phyloP scores from a whole-genome alignment of 2,113 vertebrate genomes.

The Petrocephalus microphthalmus region DNA sequence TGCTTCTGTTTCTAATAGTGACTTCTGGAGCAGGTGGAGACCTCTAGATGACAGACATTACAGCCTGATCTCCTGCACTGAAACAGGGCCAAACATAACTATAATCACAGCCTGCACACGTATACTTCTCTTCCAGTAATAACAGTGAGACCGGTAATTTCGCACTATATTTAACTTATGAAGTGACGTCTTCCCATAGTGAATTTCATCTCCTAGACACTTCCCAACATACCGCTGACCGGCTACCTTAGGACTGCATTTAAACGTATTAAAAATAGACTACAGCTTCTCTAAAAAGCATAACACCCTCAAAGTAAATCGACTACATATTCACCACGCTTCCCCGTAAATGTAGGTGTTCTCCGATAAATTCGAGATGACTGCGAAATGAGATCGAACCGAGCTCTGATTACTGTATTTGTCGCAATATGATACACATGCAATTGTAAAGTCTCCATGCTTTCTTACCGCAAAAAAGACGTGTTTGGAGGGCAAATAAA shows the following conservation, averaged over 20 bases:
- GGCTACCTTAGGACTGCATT: background rate
- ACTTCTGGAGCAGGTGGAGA: background rate
- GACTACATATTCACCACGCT: background rate
- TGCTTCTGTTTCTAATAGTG: background rate
- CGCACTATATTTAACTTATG: constrained; percentile 1
- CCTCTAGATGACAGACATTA: constrained; percentile 1
- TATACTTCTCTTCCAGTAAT: background rate
- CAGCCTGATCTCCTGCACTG: background rate
- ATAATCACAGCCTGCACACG: background rate
- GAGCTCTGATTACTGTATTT: background rate
- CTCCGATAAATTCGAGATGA: background rate
- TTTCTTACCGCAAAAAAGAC: background rate
- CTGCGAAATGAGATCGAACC: background rate
- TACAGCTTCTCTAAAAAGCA: background rate
- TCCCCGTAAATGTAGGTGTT: background rate
- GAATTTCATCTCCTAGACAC: background rate
- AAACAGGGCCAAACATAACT: background rate
- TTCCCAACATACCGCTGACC: background rate
- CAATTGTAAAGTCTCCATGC: background rate
- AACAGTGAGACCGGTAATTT: background rate
- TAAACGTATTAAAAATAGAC: background rate
- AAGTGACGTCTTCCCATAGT: background rate
- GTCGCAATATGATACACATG: background rate
- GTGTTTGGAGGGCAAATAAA: background rate
- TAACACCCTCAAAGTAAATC: background rate